phyloP scores from a whole-genome alignment of 2,797 vertebrate genomes.

The Thalassophryne amazonica region DNA sequence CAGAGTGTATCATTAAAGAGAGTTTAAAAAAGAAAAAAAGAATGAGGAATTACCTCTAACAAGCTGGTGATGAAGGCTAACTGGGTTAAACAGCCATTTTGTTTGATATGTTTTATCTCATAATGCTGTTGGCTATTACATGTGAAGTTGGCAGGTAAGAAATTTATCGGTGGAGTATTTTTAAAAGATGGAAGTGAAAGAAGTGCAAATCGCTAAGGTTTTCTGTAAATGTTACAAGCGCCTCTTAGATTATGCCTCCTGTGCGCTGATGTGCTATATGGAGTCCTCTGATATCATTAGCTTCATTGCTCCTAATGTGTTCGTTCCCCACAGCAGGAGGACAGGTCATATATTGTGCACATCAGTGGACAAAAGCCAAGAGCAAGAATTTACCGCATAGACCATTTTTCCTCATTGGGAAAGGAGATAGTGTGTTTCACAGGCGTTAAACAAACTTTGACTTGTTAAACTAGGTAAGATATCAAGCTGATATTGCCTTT shows the following conservation, averaged over 20 bases:
- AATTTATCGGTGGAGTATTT: slow-evolving; percentile 96
- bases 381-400: slow-evolving; percentile 46
- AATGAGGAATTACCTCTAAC: slow-evolving; percentile 89
- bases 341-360: slow-evolving; percentile 83
- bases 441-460: slow-evolving; percentile 17
- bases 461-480: not conserved
- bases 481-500: slow-evolving; percentile 4
- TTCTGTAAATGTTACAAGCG: slow-evolving; percentile 89
- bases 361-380: slow-evolving; percentile 70
- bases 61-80: slow-evolving; percentile 91
- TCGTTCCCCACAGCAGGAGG: slow-evolving; percentile 81
- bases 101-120: slow-evolving; percentile 92
- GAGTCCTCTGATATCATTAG: slow-evolving; percentile 98
- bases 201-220: slow-evolving; percentile 84
- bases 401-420: not conserved
- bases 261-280: slow-evolving; percentile 88
- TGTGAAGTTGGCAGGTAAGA: slow-evolving; percentile 81
- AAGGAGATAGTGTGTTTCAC: slow-evolving; percentile 7
- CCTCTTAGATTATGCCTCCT: slow-evolving; percentile 91
- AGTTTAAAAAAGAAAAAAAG: too few species aligned
- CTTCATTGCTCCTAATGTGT: slow-evolving; percentile 96
- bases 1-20: slow-evolving; percentile 84
- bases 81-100: slow-evolving; percentile 90
- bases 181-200: slow-evolving; percentile 85
- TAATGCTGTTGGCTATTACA: slow-evolving; percentile 81